These are phyloP conservation scores for Priocnemis perturbator DNA, from an alignment of 2,888 invertebrate species.

Conservation along the genomic window DNA sequence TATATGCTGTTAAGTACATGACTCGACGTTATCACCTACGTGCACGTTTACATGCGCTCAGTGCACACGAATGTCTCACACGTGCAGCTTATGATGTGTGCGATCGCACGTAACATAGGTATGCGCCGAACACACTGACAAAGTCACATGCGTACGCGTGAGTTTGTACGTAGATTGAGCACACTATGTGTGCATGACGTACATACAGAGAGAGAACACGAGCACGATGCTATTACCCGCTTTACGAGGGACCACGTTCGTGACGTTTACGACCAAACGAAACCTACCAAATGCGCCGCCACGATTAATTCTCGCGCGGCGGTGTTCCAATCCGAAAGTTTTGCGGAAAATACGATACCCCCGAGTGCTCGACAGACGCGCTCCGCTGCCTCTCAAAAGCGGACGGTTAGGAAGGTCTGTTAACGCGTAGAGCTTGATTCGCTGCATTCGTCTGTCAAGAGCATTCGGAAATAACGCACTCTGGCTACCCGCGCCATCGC, in stretches of 20 bases:
- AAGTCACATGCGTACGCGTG: no score
- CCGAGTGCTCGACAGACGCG: constrained; percentile 10
- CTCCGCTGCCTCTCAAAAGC: neutral
- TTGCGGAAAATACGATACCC: constrained; percentile 43
- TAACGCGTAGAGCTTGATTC: no score
- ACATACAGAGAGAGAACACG: neutral
- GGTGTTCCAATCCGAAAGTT: constrained; percentile 47
- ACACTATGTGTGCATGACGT: constrained; percentile 11
- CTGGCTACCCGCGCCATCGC: no score
- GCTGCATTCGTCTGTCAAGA: no score
- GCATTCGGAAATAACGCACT: no score
- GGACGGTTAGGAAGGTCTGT: neutral
- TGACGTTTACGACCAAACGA: constrained; percentile 52
- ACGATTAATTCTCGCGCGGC: constrained; percentile 48
- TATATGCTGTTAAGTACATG: constrained; percentile 30
- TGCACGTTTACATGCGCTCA: constrained; percentile 21
- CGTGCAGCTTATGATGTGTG: neutral
- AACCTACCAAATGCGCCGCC: constrained; percentile 39
- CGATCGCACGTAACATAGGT: constrained; percentile 20
- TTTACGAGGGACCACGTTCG: constrained; percentile 41
- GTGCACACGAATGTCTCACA: constrained; percentile 22
- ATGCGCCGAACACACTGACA: constrained; percentile 9
- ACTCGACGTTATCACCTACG: constrained; percentile 44
- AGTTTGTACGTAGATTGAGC: no score
- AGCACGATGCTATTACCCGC: constrained; percentile 34